These are phyloP conservation scores for Drosophila subquinaria DNA, from an alignment of 2,888 invertebrate species.

Conservation along the genomic window DNA sequence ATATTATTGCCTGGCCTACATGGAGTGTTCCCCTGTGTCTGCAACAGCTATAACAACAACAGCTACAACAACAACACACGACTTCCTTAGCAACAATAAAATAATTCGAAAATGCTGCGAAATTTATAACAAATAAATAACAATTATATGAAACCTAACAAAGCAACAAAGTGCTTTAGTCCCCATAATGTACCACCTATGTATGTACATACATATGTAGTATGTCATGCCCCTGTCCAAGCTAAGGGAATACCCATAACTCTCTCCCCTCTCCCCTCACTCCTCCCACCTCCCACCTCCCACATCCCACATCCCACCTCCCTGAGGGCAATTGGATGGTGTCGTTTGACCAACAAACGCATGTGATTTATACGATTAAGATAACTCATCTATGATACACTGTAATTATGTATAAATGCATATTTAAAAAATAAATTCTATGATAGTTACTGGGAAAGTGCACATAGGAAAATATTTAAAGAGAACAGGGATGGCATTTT, in stretches of 20 bases:
- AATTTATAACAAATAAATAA: conserved; percentile 57
- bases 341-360: not conserved
- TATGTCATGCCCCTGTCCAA: not conserved
- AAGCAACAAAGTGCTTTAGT: conserved; percentile 2
- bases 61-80: conserved; percentile 13
- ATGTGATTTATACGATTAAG: not conserved
- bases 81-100: conserved; percentile 34
- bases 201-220: too few relatives aligned
- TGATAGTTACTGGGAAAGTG: not conserved
- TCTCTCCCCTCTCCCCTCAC: not conserved
- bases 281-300: too few relatives aligned
- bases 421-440: not conserved
- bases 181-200: too few relatives aligned
- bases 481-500: too few relatives aligned
- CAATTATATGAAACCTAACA: conserved; percentile 40
- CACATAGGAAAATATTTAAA: not conserved
- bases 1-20: conserved; percentile 63
- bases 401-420: not conserved
- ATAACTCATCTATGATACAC: conserved; percentile 1
- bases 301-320: not conserved
- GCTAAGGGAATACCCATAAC: not conserved
- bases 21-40: conserved; percentile 31
- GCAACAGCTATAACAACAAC: conserved; percentile 16
- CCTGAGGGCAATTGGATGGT: not conserved
- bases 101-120: conserved; percentile 45